Evolutionary conservation across 2,888 invertebrate genomes (phyloP), one percentile per base, ranked within the genome.

Genomic region (Proisotoma minuta): DNA sequence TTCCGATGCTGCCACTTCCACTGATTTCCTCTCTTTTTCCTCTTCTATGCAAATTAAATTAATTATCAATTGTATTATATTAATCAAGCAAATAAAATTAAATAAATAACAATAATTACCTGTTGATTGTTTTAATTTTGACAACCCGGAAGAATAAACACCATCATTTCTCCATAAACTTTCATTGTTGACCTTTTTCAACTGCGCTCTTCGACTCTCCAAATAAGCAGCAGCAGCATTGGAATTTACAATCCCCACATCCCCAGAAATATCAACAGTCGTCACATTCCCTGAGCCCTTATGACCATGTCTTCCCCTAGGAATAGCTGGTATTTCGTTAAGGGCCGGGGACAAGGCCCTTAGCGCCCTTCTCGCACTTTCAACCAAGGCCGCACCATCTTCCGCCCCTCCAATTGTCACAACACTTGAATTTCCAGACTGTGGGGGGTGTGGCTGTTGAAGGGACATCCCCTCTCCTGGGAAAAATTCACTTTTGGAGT

Each of bases 241-340:
- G 2, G 56, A 53, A 57, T 53, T 61, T 1, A 69, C 69, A 43
- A 69, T 66, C 2, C 69, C 69, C 22, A 69, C 69, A 48, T 70
- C 67, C 50, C 70, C 70, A 67, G 65, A 65, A n/a, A 70, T 68
- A 29, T 70, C 70, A 22, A 70, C 67, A 23, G 66, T 67, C 10
- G 69, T 70, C 29, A 70, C 62, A 62, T 70, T 70, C 48, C 29
- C 60, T 47, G 64, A 62, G 27, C 60, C 63, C 34, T 28, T 48
- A 5, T 43, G 28, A 29, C 10, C 28, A 22, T 62, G 10, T 22
- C 40, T 26, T 18, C 24, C 18, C 18, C 40, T 43, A 43, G 18
- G 50, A 28, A 48, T 40, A 27, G 20, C 5, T 15, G 28, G 53
- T 3, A 53, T 53, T 53, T 29, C 12, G n/a, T 47, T 5, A 8